Evolutionary conservation across 2,888 invertebrate species (phyloP).

Genomic region (Mythimna lalbum): DNA sequence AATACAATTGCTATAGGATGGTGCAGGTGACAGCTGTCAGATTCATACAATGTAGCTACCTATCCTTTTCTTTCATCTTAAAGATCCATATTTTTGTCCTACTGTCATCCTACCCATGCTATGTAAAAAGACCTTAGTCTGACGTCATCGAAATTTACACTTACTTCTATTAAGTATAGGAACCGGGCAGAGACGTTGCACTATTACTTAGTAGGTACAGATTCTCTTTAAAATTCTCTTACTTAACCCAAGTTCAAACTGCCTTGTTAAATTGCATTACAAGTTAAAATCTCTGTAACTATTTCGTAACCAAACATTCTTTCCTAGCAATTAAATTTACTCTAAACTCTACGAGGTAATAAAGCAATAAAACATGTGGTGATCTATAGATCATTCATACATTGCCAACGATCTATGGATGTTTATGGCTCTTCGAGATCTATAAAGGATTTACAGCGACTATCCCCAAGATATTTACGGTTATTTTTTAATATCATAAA

Average conservation of each 20-base stretch:
- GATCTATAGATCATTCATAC: slow-evolving; percentile 76
- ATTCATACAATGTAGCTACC: no score
- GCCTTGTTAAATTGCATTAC: slow-evolving; percentile 2
- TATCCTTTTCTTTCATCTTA: no score
- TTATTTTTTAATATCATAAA: slow-evolving; percentile 73
- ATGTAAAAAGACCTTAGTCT: not conserved
- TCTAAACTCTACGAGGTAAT: slow-evolving; percentile 60
- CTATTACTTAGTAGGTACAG: not conserved
- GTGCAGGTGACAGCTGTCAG: no score
- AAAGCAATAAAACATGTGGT: slow-evolving; percentile 70
- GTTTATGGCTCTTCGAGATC: slow-evolving; percentile 73
- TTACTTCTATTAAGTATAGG: not conserved
- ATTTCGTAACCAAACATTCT: slow-evolving; percentile 50
- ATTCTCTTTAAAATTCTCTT: not conserved
- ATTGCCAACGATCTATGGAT: slow-evolving; percentile 69
- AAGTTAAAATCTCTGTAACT: slow-evolving; percentile 1
- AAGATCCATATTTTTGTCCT: no score
- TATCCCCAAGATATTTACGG: slow-evolving; percentile 70
- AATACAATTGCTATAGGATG: no score
- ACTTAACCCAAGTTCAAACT: not conserved
- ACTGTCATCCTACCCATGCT: no score
- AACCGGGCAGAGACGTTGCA: not conserved
- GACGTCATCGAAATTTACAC: no score
- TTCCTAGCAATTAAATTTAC: slow-evolving; percentile 53
- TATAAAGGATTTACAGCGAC: slow-evolving; percentile 78